Percentiles rank a stretch among this genome's conserved stretches.
phyloP scores from a whole-genome alignment of 2,113 vertebrate genomes.

The Alethe castanea region DNA sequence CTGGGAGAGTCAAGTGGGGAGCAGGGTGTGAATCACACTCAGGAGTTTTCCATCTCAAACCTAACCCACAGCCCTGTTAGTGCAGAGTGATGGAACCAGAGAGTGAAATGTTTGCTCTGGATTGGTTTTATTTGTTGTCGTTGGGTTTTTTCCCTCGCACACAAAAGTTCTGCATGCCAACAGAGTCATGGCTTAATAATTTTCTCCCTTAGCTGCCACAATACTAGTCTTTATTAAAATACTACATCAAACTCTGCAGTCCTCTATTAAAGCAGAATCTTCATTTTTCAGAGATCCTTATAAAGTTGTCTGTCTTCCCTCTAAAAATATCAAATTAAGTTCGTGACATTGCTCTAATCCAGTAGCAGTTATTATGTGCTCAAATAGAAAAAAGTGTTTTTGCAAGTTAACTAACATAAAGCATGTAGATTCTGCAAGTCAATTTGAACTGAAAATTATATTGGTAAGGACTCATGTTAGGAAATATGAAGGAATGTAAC shows the following conservation, averaged over 20 bases:
- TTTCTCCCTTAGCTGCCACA: background rate
- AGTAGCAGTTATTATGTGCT: background rate
- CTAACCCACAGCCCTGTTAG: background rate
- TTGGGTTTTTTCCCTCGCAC: background rate
- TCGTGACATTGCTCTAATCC: background rate
- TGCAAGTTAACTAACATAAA: background rate
- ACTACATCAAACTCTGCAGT: background rate
- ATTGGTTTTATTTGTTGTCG: accelerated
- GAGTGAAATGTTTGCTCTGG: background rate
- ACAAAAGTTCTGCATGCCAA: background rate
- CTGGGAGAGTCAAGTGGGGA: background rate
- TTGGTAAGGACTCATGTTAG: background rate
- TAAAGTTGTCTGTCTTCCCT: background rate
- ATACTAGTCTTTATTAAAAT: background rate
- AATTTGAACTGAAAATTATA: background rate
- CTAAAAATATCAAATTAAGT: background rate
- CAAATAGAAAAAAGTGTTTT: background rate
- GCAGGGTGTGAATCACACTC: background rate
- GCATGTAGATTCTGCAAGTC: background rate
- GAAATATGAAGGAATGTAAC: background rate
- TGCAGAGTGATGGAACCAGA: background rate
- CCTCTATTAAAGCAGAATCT: background rate
- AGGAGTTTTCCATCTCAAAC: background rate
- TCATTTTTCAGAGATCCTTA: background rate
- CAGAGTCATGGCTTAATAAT: background rate